These are phyloP conservation scores for Tauraco hartlaubi DNA, from an alignment of 2,797 vertebrate species.

Conservation along the genomic window DNA sequence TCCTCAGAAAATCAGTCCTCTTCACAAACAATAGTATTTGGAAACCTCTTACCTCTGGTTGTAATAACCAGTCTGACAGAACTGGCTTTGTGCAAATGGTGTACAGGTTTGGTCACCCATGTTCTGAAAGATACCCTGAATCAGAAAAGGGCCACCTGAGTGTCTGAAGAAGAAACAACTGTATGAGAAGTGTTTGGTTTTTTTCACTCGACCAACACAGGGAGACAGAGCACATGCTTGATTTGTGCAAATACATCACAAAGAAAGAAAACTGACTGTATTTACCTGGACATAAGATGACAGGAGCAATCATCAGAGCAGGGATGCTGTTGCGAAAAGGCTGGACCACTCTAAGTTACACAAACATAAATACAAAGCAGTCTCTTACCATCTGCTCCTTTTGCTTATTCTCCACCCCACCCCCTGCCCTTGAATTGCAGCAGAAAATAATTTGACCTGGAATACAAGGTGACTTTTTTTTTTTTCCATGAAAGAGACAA, in stretches of 20 bases:
- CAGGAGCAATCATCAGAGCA: background rate
- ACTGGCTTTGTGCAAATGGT: background rate
- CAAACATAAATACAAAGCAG: background rate
- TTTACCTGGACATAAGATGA: background rate
- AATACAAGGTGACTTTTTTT: background rate
- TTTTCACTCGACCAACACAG: background rate
- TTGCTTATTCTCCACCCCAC: background rate
- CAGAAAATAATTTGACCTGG: background rate
- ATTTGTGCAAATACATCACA: background rate
- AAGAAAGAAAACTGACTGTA: background rate
- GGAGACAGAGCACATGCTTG: background rate
- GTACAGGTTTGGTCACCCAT: background rate
- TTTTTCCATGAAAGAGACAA: background rate
- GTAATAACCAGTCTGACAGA: background rate
- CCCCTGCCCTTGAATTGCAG: background rate
- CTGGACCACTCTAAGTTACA: background rate
- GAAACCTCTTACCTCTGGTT: background rate
- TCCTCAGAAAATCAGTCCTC: background rate
- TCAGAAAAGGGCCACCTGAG: background rate
- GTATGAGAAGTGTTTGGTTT: background rate
- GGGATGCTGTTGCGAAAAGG: background rate
- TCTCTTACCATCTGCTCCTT: background rate
- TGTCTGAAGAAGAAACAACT: background rate
- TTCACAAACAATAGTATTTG: background rate
- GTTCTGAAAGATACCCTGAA: background rate